Evolutionary conservation across 1,140 invertebrate genomes (phyloP).

Genomic region (Aplysia californica): DNA sequence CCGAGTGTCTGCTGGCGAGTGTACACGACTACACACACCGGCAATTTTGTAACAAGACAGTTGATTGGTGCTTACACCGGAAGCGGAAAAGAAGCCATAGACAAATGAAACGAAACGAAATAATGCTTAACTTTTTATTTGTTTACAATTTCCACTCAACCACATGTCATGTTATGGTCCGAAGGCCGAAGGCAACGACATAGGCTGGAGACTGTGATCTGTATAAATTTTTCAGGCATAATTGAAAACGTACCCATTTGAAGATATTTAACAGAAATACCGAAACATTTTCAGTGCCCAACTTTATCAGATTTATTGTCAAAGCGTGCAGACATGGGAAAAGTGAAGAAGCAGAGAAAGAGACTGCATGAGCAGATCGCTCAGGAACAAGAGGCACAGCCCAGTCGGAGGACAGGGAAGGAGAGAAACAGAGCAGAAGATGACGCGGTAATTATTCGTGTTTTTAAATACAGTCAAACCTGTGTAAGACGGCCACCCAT

Average conservation of each 20-base stretch:
- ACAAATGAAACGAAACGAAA: neutral
- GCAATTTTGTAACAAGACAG: neutral
- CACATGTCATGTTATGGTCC: no score
- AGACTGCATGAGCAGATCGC: slow-evolving; percentile 21
- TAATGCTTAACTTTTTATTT: no score
- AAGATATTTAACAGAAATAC: no score
- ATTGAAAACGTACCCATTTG: no score
- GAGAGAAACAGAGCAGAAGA: slow-evolving; percentile 14
- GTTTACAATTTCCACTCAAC: no score
- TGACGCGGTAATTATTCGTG: slow-evolving; percentile 3
- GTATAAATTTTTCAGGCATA: no score
- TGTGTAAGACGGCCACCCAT: no score
- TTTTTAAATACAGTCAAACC: neutral
- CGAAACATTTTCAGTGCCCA: no score
- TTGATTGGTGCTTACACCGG: neutral
- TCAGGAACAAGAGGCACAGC: slow-evolving; percentile 18
- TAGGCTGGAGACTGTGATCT: no score
- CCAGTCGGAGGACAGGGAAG: slow-evolving; percentile 9
- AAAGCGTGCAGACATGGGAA: no score
- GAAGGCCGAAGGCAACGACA: neutral
- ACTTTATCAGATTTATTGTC: no score
- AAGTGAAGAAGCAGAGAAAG: slow-evolving; percentile 23
- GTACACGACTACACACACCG: slow-evolving; percentile 19
- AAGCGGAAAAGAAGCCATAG: neutral
- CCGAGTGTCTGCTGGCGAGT: neutral